Evolutionary conservation across 2,888 invertebrate genomes (phyloP).

Genomic region (Rotaria magnacalcarata): DNA sequence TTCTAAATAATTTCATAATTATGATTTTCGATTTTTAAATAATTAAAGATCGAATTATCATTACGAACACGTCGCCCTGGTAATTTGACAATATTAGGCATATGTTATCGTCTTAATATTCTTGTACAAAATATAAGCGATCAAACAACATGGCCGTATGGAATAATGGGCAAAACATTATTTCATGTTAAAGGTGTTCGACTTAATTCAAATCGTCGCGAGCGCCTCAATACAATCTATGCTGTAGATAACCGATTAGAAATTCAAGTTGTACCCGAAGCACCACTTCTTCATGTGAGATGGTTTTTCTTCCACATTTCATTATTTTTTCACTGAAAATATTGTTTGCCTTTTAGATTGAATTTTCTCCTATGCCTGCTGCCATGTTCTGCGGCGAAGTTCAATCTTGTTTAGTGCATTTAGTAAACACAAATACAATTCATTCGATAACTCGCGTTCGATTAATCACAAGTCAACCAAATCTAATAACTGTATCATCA

Average conservation of each 20-base stretch:
- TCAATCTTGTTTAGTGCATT: constrained; percentile 33
- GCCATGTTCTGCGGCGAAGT: constrained; percentile 19
- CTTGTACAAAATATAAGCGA: constrained; percentile 59
- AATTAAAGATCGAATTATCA: constrained; percentile 65
- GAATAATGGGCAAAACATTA: constrained; percentile 55
- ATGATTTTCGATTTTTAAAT: neutral
- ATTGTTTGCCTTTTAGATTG: neutral
- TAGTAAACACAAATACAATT: neutral
- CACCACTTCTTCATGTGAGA: constrained; percentile 64
- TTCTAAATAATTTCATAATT: too few relatives aligned
- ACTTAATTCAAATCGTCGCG: constrained; percentile 63
- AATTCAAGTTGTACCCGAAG: constrained; percentile 35
- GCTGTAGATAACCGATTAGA: constrained; percentile 68
- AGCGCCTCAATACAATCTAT: constrained; percentile 61
- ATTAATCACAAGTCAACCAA: constrained; percentile 22
- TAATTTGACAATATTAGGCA: constrained; percentile 69
- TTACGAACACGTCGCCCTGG: constrained; percentile 73
- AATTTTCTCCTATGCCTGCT: constrained; percentile 2
- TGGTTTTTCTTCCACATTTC: constrained; percentile 54
- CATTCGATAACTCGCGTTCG: constrained; percentile 16
- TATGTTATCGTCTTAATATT: constrained; percentile 63
- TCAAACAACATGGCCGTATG: constrained; percentile 33
- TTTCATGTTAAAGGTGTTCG: constrained; percentile 64
- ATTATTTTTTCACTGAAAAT: too few relatives aligned
- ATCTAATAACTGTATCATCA: neutral